Base-by-base conservation (phyloP, 2,797 vertebrate species). In the Sebastes matsubarae region DNA sequence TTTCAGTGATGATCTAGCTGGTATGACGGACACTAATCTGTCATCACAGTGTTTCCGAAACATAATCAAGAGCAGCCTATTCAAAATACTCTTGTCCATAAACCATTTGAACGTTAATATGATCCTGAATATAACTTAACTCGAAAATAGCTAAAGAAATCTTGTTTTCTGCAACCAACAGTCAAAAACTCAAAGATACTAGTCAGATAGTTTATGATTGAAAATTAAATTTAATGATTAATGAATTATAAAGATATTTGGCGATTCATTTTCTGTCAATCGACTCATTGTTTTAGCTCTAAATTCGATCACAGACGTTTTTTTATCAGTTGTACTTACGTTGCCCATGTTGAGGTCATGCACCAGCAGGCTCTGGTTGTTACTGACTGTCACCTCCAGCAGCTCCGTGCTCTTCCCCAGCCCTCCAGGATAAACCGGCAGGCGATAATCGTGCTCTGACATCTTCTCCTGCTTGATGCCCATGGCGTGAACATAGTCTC, bases 391-490 rank as follows among this genome's bases (percentile, higher is more conserved):
- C 82, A 96, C 93, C 85, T 96, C 95, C 89, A 96, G 91, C 91
- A 96, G 88, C 80, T 96, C 96, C 0, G 87, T 75, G 87, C 84
- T 93, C 86, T 94, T 90, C 57, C 90, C 90, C 63, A 92, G 71
- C 4, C 90, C 85, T 25, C 94, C 94, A 0, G 95, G 92, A 61
- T 96, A 96, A 34, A 89, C 92, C 20, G 96, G 92, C 93, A 97
- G 86, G 89, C 97, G 92, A 74, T 96, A 96, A 79, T 99, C 98
- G 3, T 97, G 97, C 67, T 98, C 98, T 0, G 97, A 96, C 84
- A 96, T 89, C 87, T 98, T 98, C 93, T 99, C 98, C 88, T 99
- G 98, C 86, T 99, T 99, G 95, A 99, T 98, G 89, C 97, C 98
- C 89, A 98, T 93, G 76, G 95, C 12, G 71, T 96, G 95, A 68